These are phyloP conservation scores for Drosophila micromelanica DNA, from an alignment of 1,140 invertebrate genomes.

Conservation along the genomic window DNA sequence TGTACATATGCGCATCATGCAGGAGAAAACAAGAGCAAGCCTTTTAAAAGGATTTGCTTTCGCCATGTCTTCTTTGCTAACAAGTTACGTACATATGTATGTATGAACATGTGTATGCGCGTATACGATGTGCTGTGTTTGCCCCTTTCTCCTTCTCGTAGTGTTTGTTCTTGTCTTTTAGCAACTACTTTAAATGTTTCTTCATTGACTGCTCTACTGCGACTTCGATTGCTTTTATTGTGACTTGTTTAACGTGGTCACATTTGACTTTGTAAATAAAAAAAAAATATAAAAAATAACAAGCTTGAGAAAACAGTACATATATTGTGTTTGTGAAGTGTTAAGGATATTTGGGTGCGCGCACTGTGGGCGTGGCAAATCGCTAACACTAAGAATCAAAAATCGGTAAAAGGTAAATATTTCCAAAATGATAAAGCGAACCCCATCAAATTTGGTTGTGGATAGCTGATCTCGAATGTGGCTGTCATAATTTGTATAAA, in stretches of 20 bases:
- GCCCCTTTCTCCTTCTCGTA: slow-evolving; percentile 18
- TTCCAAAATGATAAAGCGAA: no score
- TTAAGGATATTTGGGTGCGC: no score
- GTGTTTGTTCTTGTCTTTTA: slow-evolving; percentile 28
- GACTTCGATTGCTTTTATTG: background rate
- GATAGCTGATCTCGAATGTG: no score
- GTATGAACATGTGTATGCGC: background rate
- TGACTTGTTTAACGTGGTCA: slow-evolving; percentile 50
- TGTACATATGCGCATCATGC: slow-evolving; percentile 50
- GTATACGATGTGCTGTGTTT: slow-evolving; percentile 8
- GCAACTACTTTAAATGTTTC: slow-evolving; percentile 32
- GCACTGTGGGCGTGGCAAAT: no score
- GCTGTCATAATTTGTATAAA: no score
- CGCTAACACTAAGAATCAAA: no score
- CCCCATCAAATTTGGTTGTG: no score
- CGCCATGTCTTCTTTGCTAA: slow-evolving; percentile 61
- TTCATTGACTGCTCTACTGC: slow-evolving; percentile 5
- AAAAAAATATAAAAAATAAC: no score
- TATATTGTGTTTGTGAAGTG: no score
- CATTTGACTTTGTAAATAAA: no score
- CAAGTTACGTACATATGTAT: slow-evolving; percentile 46
- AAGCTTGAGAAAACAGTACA: no score
- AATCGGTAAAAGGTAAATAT: no score
- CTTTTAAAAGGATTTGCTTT: slow-evolving; percentile 36
- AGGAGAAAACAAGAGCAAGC: slow-evolving; percentile 42